Conservation (phyloP, 1,140 invertebrate species). For the Sycophaga agraensis region DNA sequence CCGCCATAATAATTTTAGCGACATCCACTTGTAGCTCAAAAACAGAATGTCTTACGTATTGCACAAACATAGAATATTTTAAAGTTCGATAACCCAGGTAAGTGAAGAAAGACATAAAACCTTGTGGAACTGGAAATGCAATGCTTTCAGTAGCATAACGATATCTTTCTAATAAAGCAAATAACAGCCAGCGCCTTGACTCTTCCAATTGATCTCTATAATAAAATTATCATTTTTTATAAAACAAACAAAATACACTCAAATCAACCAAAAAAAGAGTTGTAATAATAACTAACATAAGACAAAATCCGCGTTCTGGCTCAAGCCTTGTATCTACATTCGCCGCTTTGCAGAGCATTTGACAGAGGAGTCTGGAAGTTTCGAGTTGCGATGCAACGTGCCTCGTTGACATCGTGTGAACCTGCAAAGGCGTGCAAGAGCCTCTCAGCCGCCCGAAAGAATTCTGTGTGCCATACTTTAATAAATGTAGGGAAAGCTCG, state of each 20-base stretch:
- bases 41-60: constrained; percentile 77
- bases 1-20: constrained; percentile 78
- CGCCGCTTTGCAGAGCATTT: constrained; percentile 69
- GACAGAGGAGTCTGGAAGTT: constrained; percentile 73
- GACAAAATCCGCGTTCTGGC: constrained; percentile 72
- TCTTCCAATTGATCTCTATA: constrained; percentile 71
- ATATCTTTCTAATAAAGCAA: constrained; percentile 75
- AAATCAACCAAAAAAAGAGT: no score
- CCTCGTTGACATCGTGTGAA: constrained; percentile 78
- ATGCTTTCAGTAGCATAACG: constrained; percentile 74
- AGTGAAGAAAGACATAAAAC: constrained; percentile 83
- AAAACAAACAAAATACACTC: not conserved
- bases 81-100: constrained; percentile 78
- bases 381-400: constrained; percentile 79
- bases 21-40: constrained; percentile 85
- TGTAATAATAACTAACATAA: constrained; percentile 65
- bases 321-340: constrained; percentile 67
- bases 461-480: constrained; percentile 66
- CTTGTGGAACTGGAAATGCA: constrained; percentile 80
- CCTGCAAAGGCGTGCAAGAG: constrained; percentile 68
- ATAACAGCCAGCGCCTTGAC: constrained; percentile 67
- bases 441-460: constrained; percentile 47
- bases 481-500: constrained; percentile 77
- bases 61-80: constrained; percentile 73
- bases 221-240: not conserved